A percentile compares a stretch with the other conserved stretches of the same genome.
Evolutionary conservation across 2,797 vertebrate species (phyloP).

Genomic region (Anabacerthia variegaticeps): DNA sequence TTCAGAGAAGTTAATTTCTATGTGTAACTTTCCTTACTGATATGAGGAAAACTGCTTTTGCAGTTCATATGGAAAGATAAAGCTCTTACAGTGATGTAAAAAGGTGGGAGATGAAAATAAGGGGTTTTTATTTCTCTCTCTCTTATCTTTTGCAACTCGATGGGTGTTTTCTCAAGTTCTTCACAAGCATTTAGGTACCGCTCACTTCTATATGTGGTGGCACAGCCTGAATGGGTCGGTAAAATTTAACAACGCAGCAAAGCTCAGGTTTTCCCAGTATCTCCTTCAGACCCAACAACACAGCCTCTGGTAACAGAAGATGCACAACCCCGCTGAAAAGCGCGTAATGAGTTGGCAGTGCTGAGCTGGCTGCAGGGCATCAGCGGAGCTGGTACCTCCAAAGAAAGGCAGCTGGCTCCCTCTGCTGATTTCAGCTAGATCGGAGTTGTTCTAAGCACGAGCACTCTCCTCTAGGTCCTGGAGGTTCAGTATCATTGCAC

Average conservation of each 20-base stretch:
- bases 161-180: not conserved
- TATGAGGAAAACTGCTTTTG: not conserved
- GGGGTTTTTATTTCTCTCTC: not conserved
- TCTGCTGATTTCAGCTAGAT: not conserved
- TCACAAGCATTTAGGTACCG: not conserved
- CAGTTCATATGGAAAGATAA: not conserved
- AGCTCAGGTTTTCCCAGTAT: not conserved
- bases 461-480: too few relatives aligned
- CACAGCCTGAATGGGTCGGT: not conserved
- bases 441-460: not conserved
- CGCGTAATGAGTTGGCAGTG: not conserved
- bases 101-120: not conserved
- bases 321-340: not conserved
- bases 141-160: not conserved
- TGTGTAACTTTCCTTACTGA: not conserved
- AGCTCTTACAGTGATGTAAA: not conserved
- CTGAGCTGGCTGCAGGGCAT: not conserved
- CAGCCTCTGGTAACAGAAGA: not conserved
- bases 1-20: not conserved
- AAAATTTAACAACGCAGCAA: not conserved
- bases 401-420: slow-evolving; percentile 49
- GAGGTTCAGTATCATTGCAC: not conserved
- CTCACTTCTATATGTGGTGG: not conserved
- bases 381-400: not conserved
- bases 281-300: not conserved